Conservation (phyloP, 2,797 vertebrate species). For the Scarus forsteni region DNA sequence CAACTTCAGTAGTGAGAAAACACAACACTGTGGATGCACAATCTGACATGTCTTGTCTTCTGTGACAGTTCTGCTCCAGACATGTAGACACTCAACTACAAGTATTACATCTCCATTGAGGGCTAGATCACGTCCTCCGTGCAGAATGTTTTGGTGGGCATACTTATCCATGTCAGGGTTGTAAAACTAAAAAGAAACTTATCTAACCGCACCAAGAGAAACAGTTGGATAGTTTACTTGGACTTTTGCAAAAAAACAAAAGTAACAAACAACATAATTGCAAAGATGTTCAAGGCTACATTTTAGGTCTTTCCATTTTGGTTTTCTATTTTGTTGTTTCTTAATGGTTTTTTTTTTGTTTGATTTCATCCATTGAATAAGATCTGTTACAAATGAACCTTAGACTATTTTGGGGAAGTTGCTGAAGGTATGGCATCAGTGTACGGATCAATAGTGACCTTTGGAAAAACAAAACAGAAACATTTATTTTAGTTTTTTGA, state of each 20-base stretch:
- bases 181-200: constrained; percentile 63
- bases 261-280: constrained; percentile 27
- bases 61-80: too few relatives aligned
- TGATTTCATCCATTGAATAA: constrained; percentile 2
- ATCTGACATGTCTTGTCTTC: too few relatives aligned
- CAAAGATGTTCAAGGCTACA: background rate
- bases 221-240: constrained; percentile 72
- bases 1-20: too few relatives aligned
- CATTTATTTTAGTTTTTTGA: too few relatives aligned
- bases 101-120: constrained; percentile 83
- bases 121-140: constrained; percentile 71
- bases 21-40: too few relatives aligned
- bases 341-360: background rate
- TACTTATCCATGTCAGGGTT: constrained; percentile 67
- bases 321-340: background rate
- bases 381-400: background rate
- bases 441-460: constrained; percentile 26
- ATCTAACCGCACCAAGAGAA: constrained; percentile 29
- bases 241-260: constrained; percentile 44
- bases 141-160: constrained; percentile 58
- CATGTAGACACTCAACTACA: background rate
- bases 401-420: constrained; percentile 19
- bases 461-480: background rate
- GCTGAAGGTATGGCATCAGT: background rate
- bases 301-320: constrained; percentile 11